Evolutionary conservation across 2,888 invertebrate species (phyloP).

Genomic region (Drosophila birchii): DNA sequence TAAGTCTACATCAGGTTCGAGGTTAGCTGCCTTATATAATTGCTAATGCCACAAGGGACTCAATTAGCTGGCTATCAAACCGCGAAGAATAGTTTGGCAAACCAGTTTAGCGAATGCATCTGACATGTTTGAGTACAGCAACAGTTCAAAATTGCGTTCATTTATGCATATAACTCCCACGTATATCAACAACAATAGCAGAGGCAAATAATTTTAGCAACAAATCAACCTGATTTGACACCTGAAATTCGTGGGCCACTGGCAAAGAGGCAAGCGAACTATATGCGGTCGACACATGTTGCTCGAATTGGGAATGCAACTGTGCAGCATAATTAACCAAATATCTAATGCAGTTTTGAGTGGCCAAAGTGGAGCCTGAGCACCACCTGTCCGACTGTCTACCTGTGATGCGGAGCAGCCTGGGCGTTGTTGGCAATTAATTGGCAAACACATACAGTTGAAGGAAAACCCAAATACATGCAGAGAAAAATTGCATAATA

Average conservation of each 20-base stretch:
- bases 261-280: background rate
- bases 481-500: background rate
- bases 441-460: constrained; percentile 48
- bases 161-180: background rate
- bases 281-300: background rate
- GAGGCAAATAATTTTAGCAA: background rate
- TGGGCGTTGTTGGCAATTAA: constrained; percentile 69
- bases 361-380: constrained; percentile 31
- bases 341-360: constrained; percentile 43
- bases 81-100: background rate
- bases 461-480: constrained; percentile 4
- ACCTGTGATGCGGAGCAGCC: constrained; percentile 24
- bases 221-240: background rate
- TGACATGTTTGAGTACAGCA: background rate
- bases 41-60: background rate
- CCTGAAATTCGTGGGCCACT: background rate
- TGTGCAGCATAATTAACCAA: constrained; percentile 63
- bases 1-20: background rate
- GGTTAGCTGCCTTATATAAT: background rate
- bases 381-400: constrained; percentile 56
- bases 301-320: constrained; percentile 5
- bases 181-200: background rate
- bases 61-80: background rate
- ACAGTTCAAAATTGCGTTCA: background rate
- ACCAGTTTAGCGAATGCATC: background rate